These are phyloP conservation scores for Lagorchestes hirsutus DNA, from an alignment of 2,797 vertebrate species.

Conservation along the genomic window DNA sequence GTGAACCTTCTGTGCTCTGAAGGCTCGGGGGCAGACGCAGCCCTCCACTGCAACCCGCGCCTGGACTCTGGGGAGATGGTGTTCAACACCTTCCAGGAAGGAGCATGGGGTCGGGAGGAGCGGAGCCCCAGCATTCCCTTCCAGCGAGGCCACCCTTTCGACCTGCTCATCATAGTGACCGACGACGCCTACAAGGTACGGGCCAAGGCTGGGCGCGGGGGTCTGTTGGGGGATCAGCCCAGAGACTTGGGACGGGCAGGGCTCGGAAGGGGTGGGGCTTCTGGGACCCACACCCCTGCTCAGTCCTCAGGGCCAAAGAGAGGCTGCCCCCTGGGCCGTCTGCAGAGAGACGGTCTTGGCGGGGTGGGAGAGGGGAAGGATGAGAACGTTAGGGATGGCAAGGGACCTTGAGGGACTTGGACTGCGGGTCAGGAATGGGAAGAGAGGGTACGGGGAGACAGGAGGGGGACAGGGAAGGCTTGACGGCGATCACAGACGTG, in stretches of 20 bases:
- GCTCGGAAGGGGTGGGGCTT: slow-evolving; percentile 77
- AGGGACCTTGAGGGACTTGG: too few relatives aligned
- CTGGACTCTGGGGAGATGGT: slow-evolving; percentile 88
- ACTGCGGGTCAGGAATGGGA: neutral
- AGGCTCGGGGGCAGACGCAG: slow-evolving; percentile 83
- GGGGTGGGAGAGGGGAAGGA: too few relatives aligned
- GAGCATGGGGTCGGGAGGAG: slow-evolving; percentile 70
- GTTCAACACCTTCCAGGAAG: slow-evolving; percentile 86
- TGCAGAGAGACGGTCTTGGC: too few relatives aligned
- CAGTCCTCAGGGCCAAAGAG: neutral
- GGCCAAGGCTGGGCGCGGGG: too few relatives aligned
- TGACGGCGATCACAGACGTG: neutral
- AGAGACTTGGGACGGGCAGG: slow-evolving; percentile 82
- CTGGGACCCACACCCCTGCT: neutral
- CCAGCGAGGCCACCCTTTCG: slow-evolving; percentile 84
- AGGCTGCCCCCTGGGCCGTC: too few relatives aligned
- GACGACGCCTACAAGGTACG: slow-evolving; percentile 84
- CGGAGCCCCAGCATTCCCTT: slow-evolving; percentile 84
- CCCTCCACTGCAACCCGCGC: slow-evolving; percentile 88
- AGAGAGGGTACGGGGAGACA: too few relatives aligned
- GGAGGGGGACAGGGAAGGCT: rapidly evolving
- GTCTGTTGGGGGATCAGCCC: slow-evolving; percentile 71
- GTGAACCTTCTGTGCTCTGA: slow-evolving; percentile 88
- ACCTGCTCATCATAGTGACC: slow-evolving; percentile 83
- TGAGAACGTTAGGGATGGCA: neutral